Conservation (phyloP, 1,140 invertebrate species). For the Delia radicum region DNA sequence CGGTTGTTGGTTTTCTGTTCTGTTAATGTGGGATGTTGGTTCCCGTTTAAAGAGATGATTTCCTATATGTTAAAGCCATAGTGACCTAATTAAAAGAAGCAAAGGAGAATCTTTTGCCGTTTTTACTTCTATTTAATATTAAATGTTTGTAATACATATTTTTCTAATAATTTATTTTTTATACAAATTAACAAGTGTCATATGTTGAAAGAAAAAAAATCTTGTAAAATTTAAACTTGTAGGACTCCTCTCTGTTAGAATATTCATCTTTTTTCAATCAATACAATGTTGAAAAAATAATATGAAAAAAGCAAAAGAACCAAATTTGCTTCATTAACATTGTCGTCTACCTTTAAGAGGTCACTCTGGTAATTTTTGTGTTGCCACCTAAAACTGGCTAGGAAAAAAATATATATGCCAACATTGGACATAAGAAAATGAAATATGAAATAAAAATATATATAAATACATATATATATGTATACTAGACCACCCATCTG, state of each 20-base stretch:
- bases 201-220: not conserved
- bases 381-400: not conserved
- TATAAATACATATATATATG: too few species aligned
- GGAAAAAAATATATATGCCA: not conserved
- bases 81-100: not conserved
- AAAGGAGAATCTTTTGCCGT: not conserved
- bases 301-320: not conserved
- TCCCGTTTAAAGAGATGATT: too few species aligned
- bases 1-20: too few species aligned
- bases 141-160: not conserved
- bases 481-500: too few species aligned
- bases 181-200: not conserved
- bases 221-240: not conserved
- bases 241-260: not conserved
- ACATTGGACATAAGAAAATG: too few species aligned
- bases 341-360: constrained; percentile 3
- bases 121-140: too few species aligned
- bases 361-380: not conserved
- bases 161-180: not conserved
- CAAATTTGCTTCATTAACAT: constrained; percentile 13
- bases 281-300: too few species aligned
- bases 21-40: too few species aligned
- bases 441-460: too few species aligned
- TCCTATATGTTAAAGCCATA: too few species aligned
- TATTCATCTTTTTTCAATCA: not conserved